Conservation (phyloP, 2,113 vertebrate genomes). For the Gnathonemus longibarbis region DNA sequence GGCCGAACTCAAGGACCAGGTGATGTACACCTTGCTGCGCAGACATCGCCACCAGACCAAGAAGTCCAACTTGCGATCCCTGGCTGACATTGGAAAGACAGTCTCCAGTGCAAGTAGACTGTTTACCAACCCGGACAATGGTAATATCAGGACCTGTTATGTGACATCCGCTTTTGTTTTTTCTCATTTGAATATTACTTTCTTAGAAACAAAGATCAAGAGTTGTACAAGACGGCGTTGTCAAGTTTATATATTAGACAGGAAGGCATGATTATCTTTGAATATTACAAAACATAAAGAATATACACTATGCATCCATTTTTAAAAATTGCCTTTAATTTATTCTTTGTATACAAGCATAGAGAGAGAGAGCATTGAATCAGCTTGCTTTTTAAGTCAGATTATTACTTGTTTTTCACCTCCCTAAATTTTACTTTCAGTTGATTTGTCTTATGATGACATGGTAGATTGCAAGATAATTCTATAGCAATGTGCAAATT, state of each 20-base stretch:
- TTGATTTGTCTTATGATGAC: not conserved
- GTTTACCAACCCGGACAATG: conserved; percentile 89
- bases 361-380: not conserved
- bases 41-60: conserved; percentile 97
- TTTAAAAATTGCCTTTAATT: not conserved
- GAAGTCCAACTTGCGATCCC: conserved; percentile 94
- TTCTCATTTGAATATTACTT: not conserved
- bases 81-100: conserved; percentile 95
- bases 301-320: not conserved
- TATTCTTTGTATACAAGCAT: not conserved
- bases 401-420: not conserved
- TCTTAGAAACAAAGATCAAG: not conserved
- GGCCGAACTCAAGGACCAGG: conserved; percentile 83
- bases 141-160: conserved; percentile 62
- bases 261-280: not conserved
- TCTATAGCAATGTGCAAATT: not conserved
- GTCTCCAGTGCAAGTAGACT: conserved; percentile 97
- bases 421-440: not conserved
- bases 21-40: conserved; percentile 84
- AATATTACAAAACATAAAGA: not conserved
- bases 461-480: not conserved
- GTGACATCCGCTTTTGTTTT: conserved; percentile 18
- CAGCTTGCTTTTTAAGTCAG: not conserved
- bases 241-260: not conserved
- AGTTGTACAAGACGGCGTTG: not conserved